Evolutionary conservation across 2,888 invertebrate species (phyloP), one percentile per base, ranked within the genome.

Genomic region (Abrostola tripartita): DNA sequence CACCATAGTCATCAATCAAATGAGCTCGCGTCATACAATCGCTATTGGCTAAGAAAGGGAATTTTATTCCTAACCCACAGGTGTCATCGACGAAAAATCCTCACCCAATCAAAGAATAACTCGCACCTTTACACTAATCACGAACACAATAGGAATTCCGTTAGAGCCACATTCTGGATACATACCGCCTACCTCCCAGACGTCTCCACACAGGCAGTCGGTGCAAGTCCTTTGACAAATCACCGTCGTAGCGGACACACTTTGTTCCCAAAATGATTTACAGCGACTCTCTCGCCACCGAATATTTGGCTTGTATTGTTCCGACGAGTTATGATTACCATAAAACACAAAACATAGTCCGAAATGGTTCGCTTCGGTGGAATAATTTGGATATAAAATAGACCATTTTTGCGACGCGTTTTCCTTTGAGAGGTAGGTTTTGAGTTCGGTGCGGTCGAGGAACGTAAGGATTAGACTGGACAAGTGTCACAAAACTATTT

Each of bases 251-350:
- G 62, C 81, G 80, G 81, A 83, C 80, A 72, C 76, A 82, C 82
- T 82, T 82, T 82, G 83, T 82, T 80, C 72, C 53, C 65, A 51
- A 69, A 74, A 72, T 82, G 83, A 82, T 82, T 83, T 83, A 82
- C 79, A 61, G 56, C 44, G 8, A 61, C 68, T 73, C 71, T 65
- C 77, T 70, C 68, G 65, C 70, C 77, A 71, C 80, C 68, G 74
- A 80, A 79, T 80, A 78, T 78, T 79, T 69, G 72, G 71, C 67
- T 65, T 72, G 76, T 76, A 81, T 82, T 82, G 83, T 83, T 76
- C 71, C 53, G 56, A 58, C 64, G 71, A 82, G 81, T 81, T 82
- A 82, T 79, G 83, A 81, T 83, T 83, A 83, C 83, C 82, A 82
- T 82, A 82, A 82, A 82, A 82, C 69, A 80, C 81, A 78, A 79